A percentile compares a stretch with the other conserved stretches of the same genome.
Conservation (phyloP, 2,797 vertebrate genomes). For the Spinus pinus region DNA sequence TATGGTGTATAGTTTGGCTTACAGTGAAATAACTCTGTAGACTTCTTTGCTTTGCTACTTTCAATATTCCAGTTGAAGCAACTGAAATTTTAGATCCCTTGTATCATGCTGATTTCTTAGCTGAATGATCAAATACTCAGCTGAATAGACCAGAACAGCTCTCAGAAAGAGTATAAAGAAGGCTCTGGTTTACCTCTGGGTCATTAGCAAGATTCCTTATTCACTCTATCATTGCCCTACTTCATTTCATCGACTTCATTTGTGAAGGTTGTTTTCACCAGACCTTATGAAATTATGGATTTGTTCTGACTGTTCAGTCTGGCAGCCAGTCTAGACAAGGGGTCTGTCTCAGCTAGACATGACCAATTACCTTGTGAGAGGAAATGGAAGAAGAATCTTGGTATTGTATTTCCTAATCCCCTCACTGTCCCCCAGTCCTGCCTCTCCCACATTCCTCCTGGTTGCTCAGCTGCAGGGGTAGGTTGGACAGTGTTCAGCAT, state of each 20-base stretch:
- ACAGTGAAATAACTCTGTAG: background rate
- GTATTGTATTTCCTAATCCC: slow-evolving; percentile 45
- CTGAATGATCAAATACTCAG: slow-evolving; percentile 33
- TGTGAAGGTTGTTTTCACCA: slow-evolving; percentile 26
- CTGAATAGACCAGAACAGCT: slow-evolving; percentile 1
- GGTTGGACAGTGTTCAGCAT: background rate
- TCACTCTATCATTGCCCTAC: background rate
- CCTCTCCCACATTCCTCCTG: slow-evolving; percentile 7
- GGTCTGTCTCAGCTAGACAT: background rate
- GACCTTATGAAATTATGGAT: slow-evolving; percentile 41
- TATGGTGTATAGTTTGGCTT: background rate
- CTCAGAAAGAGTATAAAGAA: background rate
- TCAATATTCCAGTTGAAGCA: background rate
- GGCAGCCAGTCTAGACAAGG: slow-evolving; percentile 5
- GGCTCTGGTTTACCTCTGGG: background rate
- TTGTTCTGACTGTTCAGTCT: slow-evolving; percentile 23
- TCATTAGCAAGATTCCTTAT: slow-evolving; percentile 18
- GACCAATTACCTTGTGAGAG: slow-evolving; percentile 38
- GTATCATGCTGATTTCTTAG: background rate
- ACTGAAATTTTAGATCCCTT: background rate
- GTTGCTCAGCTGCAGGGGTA: slow-evolving; percentile 10
- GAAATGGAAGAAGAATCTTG: slow-evolving; percentile 31
- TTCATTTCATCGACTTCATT: slow-evolving; percentile 5
- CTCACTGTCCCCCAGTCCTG: background rate
- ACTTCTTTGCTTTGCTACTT: background rate